These are phyloP conservation scores for Semnornis frantzii DNA, from an alignment of 2,113 vertebrate genomes.

Conservation along the genomic window DNA sequence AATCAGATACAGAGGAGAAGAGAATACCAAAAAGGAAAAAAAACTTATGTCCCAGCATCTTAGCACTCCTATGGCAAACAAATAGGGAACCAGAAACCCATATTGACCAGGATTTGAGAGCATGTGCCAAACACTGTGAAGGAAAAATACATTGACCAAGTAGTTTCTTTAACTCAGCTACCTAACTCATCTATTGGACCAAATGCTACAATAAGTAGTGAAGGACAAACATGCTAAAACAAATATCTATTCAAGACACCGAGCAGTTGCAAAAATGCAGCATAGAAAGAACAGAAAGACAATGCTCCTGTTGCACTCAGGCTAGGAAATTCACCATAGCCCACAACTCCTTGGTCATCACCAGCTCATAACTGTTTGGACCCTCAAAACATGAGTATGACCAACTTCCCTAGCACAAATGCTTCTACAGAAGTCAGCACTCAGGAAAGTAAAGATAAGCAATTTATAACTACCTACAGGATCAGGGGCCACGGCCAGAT, in stretches of 20 bases:
- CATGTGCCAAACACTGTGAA: background rate
- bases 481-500: background rate
- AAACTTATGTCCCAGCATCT: background rate
- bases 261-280: background rate
- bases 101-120: background rate
- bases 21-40: background rate
- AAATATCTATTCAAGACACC: too few relatives aligned
- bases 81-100: background rate
- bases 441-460: background rate
- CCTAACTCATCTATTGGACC: background rate
- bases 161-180: background rate
- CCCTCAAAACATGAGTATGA: accelerated
- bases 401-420: background rate
- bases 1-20: background rate
- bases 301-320: background rate
- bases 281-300: background rate
- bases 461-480: background rate
- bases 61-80: background rate
- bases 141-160: background rate
- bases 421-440: background rate
- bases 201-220: background rate
- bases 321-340: background rate
- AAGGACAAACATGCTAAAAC: background rate
- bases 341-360: background rate
- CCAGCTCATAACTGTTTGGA: background rate